Percentiles rank a stretch among this genome's conserved stretches.
Conservation (phyloP, 1,140 invertebrate genomes). For the Drosophila novamexicana region DNA sequence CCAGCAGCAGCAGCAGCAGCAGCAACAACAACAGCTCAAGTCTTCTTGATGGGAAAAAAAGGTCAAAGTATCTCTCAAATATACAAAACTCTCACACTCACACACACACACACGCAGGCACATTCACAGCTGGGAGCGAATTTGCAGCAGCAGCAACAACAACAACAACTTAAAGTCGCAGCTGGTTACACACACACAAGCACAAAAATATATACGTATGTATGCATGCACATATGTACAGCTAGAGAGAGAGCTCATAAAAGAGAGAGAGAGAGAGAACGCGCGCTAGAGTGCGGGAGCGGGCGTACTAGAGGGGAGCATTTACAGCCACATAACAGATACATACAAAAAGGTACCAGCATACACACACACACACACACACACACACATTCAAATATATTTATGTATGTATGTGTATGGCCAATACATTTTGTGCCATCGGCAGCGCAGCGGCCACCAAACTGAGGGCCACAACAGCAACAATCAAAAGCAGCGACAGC, state of each 20-base stretch:
- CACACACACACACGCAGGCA: conserved; percentile 21
- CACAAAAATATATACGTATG: conserved; percentile 14
- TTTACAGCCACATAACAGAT: conserved; percentile 39
- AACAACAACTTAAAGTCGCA: conserved; percentile 60
- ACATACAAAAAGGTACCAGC: conserved; percentile 37
- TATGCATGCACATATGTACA: conserved; percentile 3
- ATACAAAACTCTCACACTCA: conserved; percentile 20
- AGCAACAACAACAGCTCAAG: conserved; percentile 43
- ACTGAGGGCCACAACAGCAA: conserved; percentile 45
- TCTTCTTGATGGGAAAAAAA: conserved; percentile 72
- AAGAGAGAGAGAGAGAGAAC: conserved; percentile 6
- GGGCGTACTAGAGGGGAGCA: conserved; percentile 7
- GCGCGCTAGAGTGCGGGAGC: not conserved
- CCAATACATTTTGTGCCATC: conserved; percentile 46
- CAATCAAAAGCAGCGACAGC: conserved; percentile 21
- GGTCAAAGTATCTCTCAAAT: conserved; percentile 65
- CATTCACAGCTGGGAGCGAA: conserved; percentile 37
- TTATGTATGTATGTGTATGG: conserved; percentile 27
- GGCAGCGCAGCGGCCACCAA: conserved; percentile 43
- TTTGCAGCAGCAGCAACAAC: conserved; percentile 43
- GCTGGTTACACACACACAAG: conserved; percentile 62
- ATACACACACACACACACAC: conserved; percentile 11
- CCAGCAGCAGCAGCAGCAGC: conserved; percentile 5
- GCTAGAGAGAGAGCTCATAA: conserved; percentile 23
- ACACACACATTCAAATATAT: not conserved